Percentiles rank a stretch among this genome's conserved stretches.
phyloP scores from a whole-genome alignment of 2,888 invertebrate genomes.

The Orthosia cruda region DNA sequence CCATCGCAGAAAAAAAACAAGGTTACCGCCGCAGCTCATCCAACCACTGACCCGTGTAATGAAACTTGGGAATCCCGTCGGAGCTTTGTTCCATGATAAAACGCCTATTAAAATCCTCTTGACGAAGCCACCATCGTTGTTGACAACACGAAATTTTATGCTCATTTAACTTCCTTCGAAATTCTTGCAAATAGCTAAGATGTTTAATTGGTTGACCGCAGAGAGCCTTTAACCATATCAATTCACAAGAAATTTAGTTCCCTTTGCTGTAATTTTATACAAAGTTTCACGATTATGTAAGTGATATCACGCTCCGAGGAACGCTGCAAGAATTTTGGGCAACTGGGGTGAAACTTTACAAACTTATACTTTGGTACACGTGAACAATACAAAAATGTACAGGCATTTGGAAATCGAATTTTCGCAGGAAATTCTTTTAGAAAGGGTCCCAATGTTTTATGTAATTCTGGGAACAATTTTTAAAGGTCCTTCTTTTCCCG shows the following conservation, averaged over 20 bases:
- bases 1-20: slow-evolving; percentile 47
- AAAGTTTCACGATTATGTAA: slow-evolving; percentile 42
- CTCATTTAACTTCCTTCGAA: slow-evolving; percentile 28
- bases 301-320: slow-evolving; percentile 28
- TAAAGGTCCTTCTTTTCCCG: slow-evolving; percentile 26
- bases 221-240: slow-evolving; percentile 32
- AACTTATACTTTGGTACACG: slow-evolving; percentile 22
- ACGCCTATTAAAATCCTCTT: slow-evolving; percentile 47
- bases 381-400: slow-evolving; percentile 43
- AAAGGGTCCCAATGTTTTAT: slow-evolving; percentile 50
- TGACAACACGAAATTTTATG: slow-evolving; percentile 22
- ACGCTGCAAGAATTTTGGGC: slow-evolving; percentile 28
- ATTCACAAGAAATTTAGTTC: slow-evolving; percentile 28
- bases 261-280: slow-evolving; percentile 36
- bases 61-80: slow-evolving; percentile 51
- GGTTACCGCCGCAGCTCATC: slow-evolving; percentile 35
- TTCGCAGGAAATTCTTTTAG: slow-evolving; percentile 32
- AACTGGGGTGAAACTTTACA: slow-evolving; percentile 13
- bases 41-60: slow-evolving; percentile 61
- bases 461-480: slow-evolving; percentile 34
- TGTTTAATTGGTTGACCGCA: slow-evolving; percentile 35
- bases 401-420: slow-evolving; percentile 35
- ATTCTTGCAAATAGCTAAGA: slow-evolving; percentile 14
- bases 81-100: slow-evolving; percentile 52
- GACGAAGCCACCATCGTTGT: slow-evolving; percentile 20